phyloP scores from a whole-genome alignment of 2,888 invertebrate species.

The Toxonevra muliebris region DNA sequence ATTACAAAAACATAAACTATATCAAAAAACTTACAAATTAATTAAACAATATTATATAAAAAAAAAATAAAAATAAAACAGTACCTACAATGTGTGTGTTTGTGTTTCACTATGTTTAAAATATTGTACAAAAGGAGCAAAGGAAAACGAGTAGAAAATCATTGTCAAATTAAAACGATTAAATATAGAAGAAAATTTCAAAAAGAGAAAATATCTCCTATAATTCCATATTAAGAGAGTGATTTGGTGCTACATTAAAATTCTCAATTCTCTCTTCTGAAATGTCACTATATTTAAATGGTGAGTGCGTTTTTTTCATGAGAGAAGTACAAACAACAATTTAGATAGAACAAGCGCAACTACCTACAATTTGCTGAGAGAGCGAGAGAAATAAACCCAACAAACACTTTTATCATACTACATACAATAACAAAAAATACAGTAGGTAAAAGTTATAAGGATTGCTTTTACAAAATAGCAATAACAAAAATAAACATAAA shows the following conservation, averaged over 20 bases:
- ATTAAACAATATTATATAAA: neutral
- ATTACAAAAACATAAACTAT: neutral
- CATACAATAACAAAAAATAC: too few species aligned
- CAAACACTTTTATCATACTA: too few species aligned
- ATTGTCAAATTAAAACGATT: neutral
- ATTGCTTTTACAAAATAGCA: too few species aligned
- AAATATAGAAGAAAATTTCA: neutral
- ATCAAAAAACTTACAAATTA: neutral
- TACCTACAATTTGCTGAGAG: slow-evolving; percentile 1
- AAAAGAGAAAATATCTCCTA: too few species aligned
- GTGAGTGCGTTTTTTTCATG: too few species aligned
- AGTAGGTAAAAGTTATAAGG: too few species aligned
- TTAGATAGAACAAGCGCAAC: slow-evolving; percentile 26
- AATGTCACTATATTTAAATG: too few species aligned
- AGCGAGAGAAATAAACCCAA: too few species aligned
- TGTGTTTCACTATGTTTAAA: neutral
- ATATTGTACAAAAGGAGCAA: slow-evolving; percentile 1
- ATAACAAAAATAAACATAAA: too few species aligned
- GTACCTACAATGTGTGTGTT: neutral
- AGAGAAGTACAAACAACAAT: slow-evolving; percentile 8
- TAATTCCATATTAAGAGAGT: too few species aligned
- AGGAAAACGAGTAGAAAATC: neutral
- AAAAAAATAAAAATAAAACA: neutral
- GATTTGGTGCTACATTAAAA: too few species aligned
- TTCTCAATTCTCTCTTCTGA: too few species aligned